phyloP scores from a whole-genome alignment of 2,113 vertebrate species.

The Callospermophilus lateralis region DNA sequence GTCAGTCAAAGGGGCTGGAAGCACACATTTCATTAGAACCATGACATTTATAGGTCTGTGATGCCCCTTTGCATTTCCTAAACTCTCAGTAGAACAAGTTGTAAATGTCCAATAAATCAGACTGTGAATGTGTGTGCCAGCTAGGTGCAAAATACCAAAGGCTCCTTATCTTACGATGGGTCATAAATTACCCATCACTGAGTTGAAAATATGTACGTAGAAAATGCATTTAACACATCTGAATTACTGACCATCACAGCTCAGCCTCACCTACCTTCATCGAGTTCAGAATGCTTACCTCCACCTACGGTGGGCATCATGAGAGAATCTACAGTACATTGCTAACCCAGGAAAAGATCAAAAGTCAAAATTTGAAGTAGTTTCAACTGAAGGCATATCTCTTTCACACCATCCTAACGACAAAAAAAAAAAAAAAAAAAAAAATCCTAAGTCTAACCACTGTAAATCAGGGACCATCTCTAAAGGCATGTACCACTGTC shows the following conservation, averaged over 20 bases:
- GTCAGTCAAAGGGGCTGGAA: neutral
- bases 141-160: slow-evolving; percentile 30
- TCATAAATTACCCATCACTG: neutral
- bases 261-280: neutral
- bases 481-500: neutral
- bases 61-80: slow-evolving; percentile 73
- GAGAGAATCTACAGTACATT: neutral
- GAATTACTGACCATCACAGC: neutral
- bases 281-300: neutral
- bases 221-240: neutral
- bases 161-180: neutral
- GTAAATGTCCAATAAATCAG: slow-evolving; percentile 68
- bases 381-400: neutral
- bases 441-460: neutral
- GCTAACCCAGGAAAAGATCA: neutral
- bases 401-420: neutral
- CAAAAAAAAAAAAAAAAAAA: neutral
- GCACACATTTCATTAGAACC: neutral
- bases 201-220: neutral
- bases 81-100: slow-evolving; percentile 74
- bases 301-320: neutral
- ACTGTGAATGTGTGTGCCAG: slow-evolving; percentile 38
- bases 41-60: slow-evolving; percentile 45
- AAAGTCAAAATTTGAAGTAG: neutral
- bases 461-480: neutral